These are phyloP conservation scores for Trichomycterus rosablanca DNA, from an alignment of 2,113 vertebrate genomes.

Conservation along the genomic window DNA sequence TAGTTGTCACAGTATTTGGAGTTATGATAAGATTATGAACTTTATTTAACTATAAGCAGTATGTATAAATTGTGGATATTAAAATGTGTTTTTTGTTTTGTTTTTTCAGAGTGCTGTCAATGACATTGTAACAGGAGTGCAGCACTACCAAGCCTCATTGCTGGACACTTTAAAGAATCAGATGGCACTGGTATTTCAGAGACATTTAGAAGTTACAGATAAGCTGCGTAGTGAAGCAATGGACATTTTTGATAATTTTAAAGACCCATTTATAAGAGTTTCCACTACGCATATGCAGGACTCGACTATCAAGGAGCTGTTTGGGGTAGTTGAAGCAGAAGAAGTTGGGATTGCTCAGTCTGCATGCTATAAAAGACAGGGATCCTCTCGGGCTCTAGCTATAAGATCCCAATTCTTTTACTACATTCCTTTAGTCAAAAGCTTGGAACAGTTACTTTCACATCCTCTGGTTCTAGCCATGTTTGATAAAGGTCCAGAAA, in stretches of 20 bases:
- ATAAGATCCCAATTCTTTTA: background rate
- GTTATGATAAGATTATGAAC: no score
- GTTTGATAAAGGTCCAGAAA: constrained; percentile 27
- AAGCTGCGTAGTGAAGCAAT: constrained; percentile 21
- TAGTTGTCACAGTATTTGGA: no score
- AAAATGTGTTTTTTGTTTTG: background rate
- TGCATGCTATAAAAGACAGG: constrained; percentile 27
- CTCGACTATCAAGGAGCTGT: constrained; percentile 30
- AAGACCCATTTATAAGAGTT: constrained; percentile 34
- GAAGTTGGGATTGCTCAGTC: constrained; percentile 38
- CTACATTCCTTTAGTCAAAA: constrained; percentile 23
- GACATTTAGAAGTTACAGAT: constrained; percentile 23
- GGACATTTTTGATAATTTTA: constrained; percentile 33
- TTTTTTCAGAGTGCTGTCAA: background rate
- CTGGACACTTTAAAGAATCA: constrained; percentile 30
- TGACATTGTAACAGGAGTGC: constrained; percentile 24
- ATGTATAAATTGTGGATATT: no score
- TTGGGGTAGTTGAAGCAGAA: constrained; percentile 19
- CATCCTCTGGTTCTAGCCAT: constrained; percentile 39
- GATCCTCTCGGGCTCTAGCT: background rate
- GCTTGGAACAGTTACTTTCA: constrained; percentile 44
- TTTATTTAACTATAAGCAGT: no score
- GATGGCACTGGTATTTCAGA: constrained; percentile 26
- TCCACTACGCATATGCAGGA: constrained; percentile 29
- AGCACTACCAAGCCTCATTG: constrained; percentile 43